These are phyloP conservation scores for Aphidius colemani DNA, from an alignment of 2,888 invertebrate species.

Conservation along the genomic window DNA sequence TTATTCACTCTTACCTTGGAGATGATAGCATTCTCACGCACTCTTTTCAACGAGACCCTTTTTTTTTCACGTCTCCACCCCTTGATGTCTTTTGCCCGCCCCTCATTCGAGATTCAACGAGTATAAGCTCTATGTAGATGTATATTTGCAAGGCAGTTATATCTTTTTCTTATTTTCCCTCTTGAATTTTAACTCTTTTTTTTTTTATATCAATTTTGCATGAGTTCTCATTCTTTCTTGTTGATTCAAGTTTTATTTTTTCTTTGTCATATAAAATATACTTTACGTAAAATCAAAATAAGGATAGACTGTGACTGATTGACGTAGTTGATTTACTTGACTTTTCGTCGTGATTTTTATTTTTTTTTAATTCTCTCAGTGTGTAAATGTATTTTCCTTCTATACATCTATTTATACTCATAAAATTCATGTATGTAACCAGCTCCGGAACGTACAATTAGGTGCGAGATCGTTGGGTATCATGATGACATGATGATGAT, in stretches of 20 bases:
- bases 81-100: slow-evolving; percentile 20
- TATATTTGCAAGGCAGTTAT: slow-evolving; percentile 45
- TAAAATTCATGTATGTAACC: slow-evolving; percentile 21
- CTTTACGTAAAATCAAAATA: neutral
- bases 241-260: neutral
- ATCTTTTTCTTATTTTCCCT: neutral
- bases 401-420: too few relatives aligned
- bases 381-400: too few relatives aligned
- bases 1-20: neutral
- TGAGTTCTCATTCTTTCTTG: too few relatives aligned
- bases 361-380: too few relatives aligned
- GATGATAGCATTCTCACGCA: slow-evolving; percentile 37
- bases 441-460: slow-evolving; percentile 57
- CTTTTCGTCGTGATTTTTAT: slow-evolving; percentile 8
- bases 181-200: too few relatives aligned
- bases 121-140: slow-evolving; percentile 36
- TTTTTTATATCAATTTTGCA: too few relatives aligned
- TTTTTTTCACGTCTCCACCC: slow-evolving; percentile 34
- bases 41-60: slow-evolving; percentile 24
- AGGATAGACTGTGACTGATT: slow-evolving; percentile 14
- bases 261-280: slow-evolving; percentile 1
- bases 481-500: slow-evolving; percentile 25
- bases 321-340: slow-evolving; percentile 19
- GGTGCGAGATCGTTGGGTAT: slow-evolving; percentile 52
- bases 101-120: slow-evolving; percentile 2